Conservation (phyloP, 2,113 vertebrate genomes). For the Meleagris gallopavo region DNA sequence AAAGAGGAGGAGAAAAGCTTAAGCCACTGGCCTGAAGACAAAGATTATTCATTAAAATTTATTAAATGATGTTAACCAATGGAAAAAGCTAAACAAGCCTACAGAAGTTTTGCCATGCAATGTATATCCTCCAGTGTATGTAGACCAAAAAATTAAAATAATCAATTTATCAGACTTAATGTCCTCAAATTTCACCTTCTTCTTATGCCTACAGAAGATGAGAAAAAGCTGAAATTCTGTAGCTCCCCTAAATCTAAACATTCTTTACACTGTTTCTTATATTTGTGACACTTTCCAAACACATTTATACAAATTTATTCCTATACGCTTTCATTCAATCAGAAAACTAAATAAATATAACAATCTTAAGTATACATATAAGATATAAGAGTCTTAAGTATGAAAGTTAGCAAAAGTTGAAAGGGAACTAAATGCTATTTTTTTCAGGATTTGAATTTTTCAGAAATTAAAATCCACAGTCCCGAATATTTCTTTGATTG, state of each 20-base stretch:
- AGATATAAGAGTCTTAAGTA: neutral
- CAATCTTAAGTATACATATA: neutral
- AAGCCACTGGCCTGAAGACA: neutral
- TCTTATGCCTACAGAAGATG: neutral
- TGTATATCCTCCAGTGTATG: rapidly evolving
- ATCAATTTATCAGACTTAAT: neutral
- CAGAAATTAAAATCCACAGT: neutral
- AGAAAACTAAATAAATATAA: neutral
- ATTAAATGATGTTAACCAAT: neutral
- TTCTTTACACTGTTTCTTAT: neutral
- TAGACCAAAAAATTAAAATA: neutral
- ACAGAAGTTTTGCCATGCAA: neutral
- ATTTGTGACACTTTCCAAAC: neutral
- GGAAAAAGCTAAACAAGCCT: neutral
- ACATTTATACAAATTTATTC: neutral
- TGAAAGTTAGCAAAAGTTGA: neutral
- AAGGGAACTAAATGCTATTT: neutral
- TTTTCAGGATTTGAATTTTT: neutral
- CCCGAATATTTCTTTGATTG: neutral
- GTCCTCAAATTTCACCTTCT: neutral
- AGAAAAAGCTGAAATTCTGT: neutral
- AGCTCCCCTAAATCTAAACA: neutral
- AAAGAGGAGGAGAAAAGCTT: neutral
- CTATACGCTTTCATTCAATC: neutral
- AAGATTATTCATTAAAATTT: neutral